phyloP scores from a whole-genome alignment of 2,113 vertebrate species.

The Chloropsis hardwickii region DNA sequence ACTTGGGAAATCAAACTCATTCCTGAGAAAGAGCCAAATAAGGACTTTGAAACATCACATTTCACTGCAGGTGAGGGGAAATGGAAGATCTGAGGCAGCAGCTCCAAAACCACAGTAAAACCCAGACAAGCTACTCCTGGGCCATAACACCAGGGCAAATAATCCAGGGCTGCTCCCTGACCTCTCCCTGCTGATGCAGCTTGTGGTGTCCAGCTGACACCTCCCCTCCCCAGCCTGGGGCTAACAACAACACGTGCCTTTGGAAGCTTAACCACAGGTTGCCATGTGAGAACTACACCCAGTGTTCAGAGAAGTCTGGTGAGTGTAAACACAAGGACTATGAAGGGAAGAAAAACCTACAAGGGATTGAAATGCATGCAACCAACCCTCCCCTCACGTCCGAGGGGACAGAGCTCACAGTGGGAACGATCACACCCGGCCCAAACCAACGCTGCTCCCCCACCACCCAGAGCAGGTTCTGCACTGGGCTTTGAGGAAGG shows the following conservation, averaged over 20 bases:
- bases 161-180: background rate
- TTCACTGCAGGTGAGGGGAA: background rate
- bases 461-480: background rate
- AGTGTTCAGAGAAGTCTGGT: background rate
- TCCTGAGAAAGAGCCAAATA: background rate
- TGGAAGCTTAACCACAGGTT: background rate
- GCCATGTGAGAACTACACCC: background rate
- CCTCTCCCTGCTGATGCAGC: background rate
- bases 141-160: background rate
- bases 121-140: background rate
- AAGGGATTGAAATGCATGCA: background rate
- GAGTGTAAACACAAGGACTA: background rate
- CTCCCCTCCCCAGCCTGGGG: background rate
- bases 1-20: background rate
- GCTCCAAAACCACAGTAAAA: background rate
- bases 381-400: background rate
- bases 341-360: background rate
- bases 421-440: background rate
- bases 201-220: background rate
- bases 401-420: background rate
- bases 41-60: slow-evolving; percentile 26
- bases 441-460: background rate
- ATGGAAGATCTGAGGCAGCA: background rate
- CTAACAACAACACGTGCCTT: background rate
- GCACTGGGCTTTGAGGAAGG: background rate